Conservation (phyloP, 1,140 invertebrate genomes). For the Nixonia krombeini region DNA sequence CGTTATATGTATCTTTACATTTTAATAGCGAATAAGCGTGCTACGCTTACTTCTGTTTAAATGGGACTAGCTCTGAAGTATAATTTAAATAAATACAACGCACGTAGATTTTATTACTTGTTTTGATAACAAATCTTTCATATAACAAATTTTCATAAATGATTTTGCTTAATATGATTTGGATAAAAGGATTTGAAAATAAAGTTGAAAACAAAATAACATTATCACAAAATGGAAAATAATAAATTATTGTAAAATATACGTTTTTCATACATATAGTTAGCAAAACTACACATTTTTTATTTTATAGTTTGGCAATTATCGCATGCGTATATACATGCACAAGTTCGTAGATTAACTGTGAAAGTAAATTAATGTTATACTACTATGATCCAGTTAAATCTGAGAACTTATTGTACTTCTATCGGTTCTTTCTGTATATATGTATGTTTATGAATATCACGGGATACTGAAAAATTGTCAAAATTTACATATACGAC, state of each 20-base stretch:
- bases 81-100: constrained; percentile 61
- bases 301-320: constrained; percentile 35
- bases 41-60: constrained; percentile 51
- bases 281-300: constrained; percentile 40
- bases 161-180: constrained; percentile 8
- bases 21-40: constrained; percentile 55
- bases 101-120: constrained; percentile 27
- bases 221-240: not conserved
- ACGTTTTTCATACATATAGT: no score
- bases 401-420: not conserved
- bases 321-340: constrained; percentile 5
- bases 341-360: constrained; percentile 1
- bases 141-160: constrained; percentile 22
- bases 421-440: constrained; percentile 16
- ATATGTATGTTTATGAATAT: constrained; percentile 18
- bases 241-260: no score
- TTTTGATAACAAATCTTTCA: constrained; percentile 15
- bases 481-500: constrained; percentile 17
- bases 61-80: constrained; percentile 59
- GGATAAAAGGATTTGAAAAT: no score
- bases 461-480: constrained; percentile 18
- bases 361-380: not conserved
- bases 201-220: constrained; percentile 1
- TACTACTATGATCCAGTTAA: no score
- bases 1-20: constrained; percentile 58